phyloP scores from a whole-genome alignment of 2,888 invertebrate species.

The Cerastis leucographa region DNA sequence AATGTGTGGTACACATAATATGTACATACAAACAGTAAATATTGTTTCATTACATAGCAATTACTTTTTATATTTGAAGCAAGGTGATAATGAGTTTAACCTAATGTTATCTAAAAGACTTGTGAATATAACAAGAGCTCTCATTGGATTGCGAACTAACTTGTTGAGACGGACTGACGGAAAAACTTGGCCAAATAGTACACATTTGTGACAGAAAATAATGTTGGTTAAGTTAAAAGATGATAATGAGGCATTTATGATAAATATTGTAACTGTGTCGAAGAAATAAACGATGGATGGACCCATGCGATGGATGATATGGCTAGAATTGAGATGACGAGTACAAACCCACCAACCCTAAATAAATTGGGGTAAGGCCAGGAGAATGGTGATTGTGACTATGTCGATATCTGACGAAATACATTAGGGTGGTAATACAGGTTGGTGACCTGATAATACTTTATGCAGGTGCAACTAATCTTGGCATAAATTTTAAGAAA shows the following conservation, averaged over 20 bases:
- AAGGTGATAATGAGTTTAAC: neutral
- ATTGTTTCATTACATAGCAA: neutral
- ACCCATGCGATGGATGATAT: no score
- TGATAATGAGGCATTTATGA: neutral
- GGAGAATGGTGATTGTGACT: no score
- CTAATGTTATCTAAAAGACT: neutral
- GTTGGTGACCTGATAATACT: neutral
- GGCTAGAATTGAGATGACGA: no score
- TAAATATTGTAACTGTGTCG: neutral
- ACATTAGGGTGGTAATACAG: neutral
- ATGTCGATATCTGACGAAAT: neutral
- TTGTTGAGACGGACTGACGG: neutral
- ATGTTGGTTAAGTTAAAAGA: neutral
- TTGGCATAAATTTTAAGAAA: neutral
- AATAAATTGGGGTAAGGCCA: no score
- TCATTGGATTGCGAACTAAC: neutral
- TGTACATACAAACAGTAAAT: neutral
- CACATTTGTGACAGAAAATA: conserved; percentile 8
- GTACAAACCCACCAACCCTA: no score
- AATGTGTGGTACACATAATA: neutral
- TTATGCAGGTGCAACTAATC: neutral
- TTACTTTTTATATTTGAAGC: neutral
- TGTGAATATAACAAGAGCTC: neutral
- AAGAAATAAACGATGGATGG: no score
- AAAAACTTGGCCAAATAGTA: conserved; percentile 8